These are phyloP conservation scores for Diarsia dahlii DNA, from an alignment of 2,888 invertebrate genomes.

Conservation along the genomic window DNA sequence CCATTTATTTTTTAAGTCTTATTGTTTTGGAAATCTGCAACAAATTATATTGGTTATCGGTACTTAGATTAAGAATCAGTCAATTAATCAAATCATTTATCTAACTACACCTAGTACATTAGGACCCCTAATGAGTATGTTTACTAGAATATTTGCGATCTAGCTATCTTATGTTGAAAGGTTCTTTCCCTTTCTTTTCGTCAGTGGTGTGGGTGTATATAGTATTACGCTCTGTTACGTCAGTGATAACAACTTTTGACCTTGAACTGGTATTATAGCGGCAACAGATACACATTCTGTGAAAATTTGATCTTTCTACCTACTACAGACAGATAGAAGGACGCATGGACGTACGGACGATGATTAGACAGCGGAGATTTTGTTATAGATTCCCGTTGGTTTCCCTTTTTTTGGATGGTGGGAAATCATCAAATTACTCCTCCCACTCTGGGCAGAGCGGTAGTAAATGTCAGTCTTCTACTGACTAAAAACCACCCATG, in stretches of 20 bases:
- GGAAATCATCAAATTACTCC: no score
- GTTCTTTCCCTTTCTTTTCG: neutral
- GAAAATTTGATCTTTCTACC: no score
- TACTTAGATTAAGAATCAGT: conserved; percentile 3
- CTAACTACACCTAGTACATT: neutral
- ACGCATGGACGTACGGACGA: no score
- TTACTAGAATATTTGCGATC: conserved; percentile 13
- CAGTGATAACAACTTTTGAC: neutral
- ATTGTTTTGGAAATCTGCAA: neutral
- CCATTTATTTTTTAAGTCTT: neutral
- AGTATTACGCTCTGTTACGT: neutral
- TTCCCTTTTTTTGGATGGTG: no score
- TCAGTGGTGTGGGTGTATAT: neutral
- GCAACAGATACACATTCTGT: no score
- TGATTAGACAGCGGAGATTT: no score
- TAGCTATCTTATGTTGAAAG: neutral
- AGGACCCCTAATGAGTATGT: neutral
- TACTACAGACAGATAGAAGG: no score
- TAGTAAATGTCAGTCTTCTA: no score
- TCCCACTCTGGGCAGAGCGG: no score
- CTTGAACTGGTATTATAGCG: neutral
- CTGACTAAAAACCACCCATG: no score
- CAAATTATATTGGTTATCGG: neutral
- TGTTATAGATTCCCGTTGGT: no score
- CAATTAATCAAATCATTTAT: neutral